A percentile compares a stretch with the other conserved stretches of the same genome.
Conservation (phyloP, 2,113 vertebrate genomes). For the Polypterus bichir region DNA sequence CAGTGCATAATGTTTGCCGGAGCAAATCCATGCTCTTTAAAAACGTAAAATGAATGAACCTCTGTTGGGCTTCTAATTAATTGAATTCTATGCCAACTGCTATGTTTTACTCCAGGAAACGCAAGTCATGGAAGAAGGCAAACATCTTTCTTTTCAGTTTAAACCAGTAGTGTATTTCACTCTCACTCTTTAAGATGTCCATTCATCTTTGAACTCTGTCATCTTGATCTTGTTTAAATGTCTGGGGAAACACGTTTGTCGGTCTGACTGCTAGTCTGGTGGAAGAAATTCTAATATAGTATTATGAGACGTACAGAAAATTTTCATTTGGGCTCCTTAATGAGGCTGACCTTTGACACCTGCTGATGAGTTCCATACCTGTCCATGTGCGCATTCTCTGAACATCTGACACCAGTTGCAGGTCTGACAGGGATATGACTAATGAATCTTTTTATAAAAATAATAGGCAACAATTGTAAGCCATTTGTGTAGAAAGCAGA, state of each 20-base stretch:
- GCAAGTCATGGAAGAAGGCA: conserved; percentile 57
- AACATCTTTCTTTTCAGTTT: conserved; percentile 61
- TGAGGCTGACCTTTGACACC: conserved; percentile 90
- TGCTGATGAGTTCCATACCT: conserved; percentile 97
- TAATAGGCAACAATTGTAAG: conserved; percentile 80
- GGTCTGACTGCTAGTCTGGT: conserved; percentile 40
- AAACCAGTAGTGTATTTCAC: conserved; percentile 60
- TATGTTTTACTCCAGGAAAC: conserved; percentile 86
- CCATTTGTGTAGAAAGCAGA: conserved; percentile 59
- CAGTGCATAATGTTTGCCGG: too few relatives aligned
- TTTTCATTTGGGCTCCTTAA: conserved; percentile 97
- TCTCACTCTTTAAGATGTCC: conserved; percentile 54
- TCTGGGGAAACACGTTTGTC: conserved; percentile 58
- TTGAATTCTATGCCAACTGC: conserved; percentile 64
- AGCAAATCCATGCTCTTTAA: conserved; percentile 7
- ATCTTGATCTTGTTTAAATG: conserved; percentile 72
- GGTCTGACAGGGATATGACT: conserved; percentile 91
- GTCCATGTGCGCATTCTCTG: conserved; percentile 72
- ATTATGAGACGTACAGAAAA: conserved; percentile 88
- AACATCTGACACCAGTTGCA: conserved; percentile 74
- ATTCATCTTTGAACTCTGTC: conserved; percentile 60
- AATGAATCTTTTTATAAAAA: conserved; percentile 93
- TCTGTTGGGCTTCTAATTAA: conserved; percentile 63
- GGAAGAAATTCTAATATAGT: conserved; percentile 48
- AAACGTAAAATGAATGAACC: conserved; percentile 39